A percentile compares a stretch with the other conserved stretches of the same genome.
These are phyloP conservation scores for Hirtodrosophila duncani DNA, from an alignment of 2,888 invertebrate species.

Conservation along the genomic window DNA sequence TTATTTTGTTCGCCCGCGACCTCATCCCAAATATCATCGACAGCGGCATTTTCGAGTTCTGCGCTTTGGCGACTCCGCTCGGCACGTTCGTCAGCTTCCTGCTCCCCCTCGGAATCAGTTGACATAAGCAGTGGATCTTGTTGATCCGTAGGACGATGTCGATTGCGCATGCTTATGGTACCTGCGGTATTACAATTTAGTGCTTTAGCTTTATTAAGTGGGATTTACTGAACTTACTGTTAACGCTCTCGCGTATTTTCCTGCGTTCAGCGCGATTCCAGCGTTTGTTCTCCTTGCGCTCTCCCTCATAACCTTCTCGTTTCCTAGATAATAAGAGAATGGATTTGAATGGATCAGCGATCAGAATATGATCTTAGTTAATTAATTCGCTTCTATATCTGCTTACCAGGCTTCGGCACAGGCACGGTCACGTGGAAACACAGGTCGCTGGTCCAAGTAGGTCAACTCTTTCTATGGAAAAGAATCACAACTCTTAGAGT, in stretches of 20 bases:
- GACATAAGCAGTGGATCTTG: conserved; percentile 60
- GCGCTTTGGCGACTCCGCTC: conserved; percentile 43
- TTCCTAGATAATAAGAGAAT: conserved; percentile 63
- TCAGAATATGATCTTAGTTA: background rate
- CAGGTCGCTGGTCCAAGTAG: conserved; percentile 93
- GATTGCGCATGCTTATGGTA: conserved; percentile 72
- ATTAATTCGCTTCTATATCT: conserved; percentile 29
- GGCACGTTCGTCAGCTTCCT: conserved; percentile 20
- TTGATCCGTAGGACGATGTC: conserved; percentile 56
- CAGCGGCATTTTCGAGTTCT: conserved; percentile 41
- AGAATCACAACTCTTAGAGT: background rate
- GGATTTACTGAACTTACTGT: conserved; percentile 53
- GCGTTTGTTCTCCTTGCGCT: conserved; percentile 74
- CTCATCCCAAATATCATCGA: conserved; percentile 50
- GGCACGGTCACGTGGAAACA: conserved; percentile 92
- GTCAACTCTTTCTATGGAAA: conserved; percentile 83
- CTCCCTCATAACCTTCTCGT: conserved; percentile 77
- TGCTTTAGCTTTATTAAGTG: background rate
- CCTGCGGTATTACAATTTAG: conserved; percentile 39
- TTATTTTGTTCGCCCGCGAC: conserved; percentile 30
- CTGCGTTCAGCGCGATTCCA: conserved; percentile 76
- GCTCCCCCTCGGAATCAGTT: conserved; percentile 73
- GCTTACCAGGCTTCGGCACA: conserved; percentile 95
- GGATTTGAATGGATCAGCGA: background rate
- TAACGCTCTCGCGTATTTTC: conserved; percentile 76